Base-by-base conservation (phyloP, 2,797 vertebrate species). In the Sebastolobus altivelis region DNA sequence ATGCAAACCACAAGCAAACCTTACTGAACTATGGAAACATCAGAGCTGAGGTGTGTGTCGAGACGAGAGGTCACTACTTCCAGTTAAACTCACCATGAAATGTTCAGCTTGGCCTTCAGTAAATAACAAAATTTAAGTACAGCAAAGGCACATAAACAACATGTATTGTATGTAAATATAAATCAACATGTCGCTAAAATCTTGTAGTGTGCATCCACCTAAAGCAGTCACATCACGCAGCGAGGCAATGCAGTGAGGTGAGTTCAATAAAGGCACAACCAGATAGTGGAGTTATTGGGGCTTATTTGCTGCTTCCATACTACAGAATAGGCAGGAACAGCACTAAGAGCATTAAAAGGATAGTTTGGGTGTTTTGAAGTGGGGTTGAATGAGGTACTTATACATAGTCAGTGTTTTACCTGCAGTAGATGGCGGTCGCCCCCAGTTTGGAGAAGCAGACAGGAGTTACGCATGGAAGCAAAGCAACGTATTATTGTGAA, bases 1-100 rank as follows among this genome's bases (percentile, higher is more conserved):
- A 92, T 84, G 87, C 81, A 90, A 79, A 90, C 81, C 78, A 75
- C 79, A 85, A 74, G 74, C 49, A 46, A 46, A 46, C 75, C 43
- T 49, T 1, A 9, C 5, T 72, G 27, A 66, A 35, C 7, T 18
- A n/a, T 74, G 66, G 9, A 20, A 63, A 62, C n/a, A 69, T 25
- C 13, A 25, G 22, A 33, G 61, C 35, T n/a, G 4, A 73, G 69
- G 58, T 3, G 6, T 38, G 2, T 66, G 43, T 38, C 14, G 16
- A 46, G 43, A 46, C 4, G 6, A 61, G 27, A 10, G 37, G 20
- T 70, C 11, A 12, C 13, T 22, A 4, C 3, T 20, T 25, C 33
- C 33, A 59, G 3, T 62, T 37, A 22, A 70, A 27, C 27, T 35
- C 55, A 8, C 13, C 52, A n/a, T 18, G 7, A 55, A 31, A 10